Conservation (phyloP, 2,113 vertebrate species). For the Petrocephalus zakoni region DNA sequence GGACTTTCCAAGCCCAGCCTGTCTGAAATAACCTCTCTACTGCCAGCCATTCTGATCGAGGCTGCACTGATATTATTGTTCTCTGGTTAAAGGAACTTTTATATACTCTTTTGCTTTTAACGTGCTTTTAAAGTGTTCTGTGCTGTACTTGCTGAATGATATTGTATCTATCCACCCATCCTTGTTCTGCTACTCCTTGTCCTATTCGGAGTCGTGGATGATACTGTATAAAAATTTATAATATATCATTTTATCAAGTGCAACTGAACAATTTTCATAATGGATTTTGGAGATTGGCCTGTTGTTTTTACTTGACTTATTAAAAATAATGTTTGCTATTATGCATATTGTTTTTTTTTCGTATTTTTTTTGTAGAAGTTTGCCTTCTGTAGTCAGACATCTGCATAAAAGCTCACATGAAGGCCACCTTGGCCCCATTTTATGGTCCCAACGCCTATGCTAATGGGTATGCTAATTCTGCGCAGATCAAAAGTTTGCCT, state of each 20-base stretch:
- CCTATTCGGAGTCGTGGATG: neutral
- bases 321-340: neutral
- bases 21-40: neutral
- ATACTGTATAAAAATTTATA: neutral
- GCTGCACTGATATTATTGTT: neutral
- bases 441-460: neutral
- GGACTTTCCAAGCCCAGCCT: neutral
- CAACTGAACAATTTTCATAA: neutral
- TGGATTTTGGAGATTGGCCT: neutral
- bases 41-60: neutral
- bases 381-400: neutral
- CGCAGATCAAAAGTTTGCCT: constrained; percentile 18
- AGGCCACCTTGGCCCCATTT: neutral
- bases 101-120: neutral
- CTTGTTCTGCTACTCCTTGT: too few relatives aligned
- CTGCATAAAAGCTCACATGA: neutral
- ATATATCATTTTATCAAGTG: neutral
- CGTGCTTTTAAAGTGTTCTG: neutral
- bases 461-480: constrained; percentile 8
- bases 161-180: neutral
- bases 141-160: neutral
- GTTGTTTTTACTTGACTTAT: neutral
- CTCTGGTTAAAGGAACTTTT: neutral
- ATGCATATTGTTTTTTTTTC: neutral
- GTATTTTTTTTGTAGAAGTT: neutral